Evolutionary conservation across 2,888 invertebrate genomes (phyloP), one percentile per base, ranked within the genome.

Genomic region (Nebria salina): DNA sequence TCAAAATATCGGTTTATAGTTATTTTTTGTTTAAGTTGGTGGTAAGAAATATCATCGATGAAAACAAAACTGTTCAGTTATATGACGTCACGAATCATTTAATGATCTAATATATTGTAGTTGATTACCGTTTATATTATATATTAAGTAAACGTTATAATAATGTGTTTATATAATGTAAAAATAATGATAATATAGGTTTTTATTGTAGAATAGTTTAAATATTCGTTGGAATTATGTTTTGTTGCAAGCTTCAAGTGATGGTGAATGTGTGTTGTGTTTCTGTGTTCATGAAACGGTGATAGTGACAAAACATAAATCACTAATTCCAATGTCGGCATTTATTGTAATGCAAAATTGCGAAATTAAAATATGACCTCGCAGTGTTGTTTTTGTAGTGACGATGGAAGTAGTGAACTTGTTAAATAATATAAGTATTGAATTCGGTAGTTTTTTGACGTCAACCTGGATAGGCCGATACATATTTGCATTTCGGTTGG

Each of bases 371-470:
- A 72, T 76, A 73, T 81, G 81, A 81, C 73, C 76, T 81, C 76
- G 66, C 75, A 80, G 75, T 80, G 75, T 80, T 80, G 54, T 54
- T 70, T 75, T 75, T 54, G 79, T 83, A 54, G 72, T 65, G 83
- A 87, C 84, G 85, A 89, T 89, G 89, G 89, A 89, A 86, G 86
- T 89, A 73, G 84, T 87, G 82, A 87, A 87, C 85, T 85, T 88
- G 83, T 84, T 89, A 84, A 86, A 86, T 83, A 87, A 87, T 84
- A 85, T 88, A 80, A 86, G 87, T 83, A 83, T 85, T 73, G 86
- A 85, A 80, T 87, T 88, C 83, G 87, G 87, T 78, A 83, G 85
- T 76, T 84, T 88, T 72, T 84, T 86, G 26, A 85, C 86, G 83
- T 84, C 86, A 72, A 86, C 87, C 81, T 87, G 87, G 87, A 70